These are phyloP conservation scores for Alfaro cultratus DNA, from an alignment of 2,797 vertebrate species.

Conservation along the genomic window DNA sequence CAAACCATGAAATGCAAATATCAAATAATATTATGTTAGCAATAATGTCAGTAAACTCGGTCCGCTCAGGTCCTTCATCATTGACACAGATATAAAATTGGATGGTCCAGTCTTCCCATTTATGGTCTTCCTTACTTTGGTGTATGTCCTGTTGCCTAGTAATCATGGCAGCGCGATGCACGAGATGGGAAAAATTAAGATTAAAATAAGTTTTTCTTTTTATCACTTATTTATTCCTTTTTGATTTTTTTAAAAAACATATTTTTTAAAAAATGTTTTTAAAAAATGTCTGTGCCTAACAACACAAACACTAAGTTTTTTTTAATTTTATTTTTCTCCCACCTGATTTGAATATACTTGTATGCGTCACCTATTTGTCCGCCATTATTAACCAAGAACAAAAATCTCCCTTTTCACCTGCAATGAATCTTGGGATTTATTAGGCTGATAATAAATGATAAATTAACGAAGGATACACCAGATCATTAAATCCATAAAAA, in stretches of 20 bases:
- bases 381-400: not conserved
- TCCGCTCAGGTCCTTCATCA: not conserved
- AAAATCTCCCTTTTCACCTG: not conserved
- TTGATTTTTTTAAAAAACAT: not conserved
- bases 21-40: not conserved
- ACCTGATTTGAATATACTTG: not conserved
- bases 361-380: not conserved
- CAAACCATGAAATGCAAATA: not conserved
- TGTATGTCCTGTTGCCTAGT: not conserved
- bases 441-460: not conserved
- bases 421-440: not conserved
- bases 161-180: not conserved
- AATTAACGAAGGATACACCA: not conserved
- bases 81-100: not conserved
- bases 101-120: not conserved
- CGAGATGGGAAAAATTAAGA: not conserved
- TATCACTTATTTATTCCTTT: not conserved
- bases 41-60: not conserved
- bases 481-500: not conserved
- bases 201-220: not conserved
- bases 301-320: not conserved
- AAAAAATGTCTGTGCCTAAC: not conserved
- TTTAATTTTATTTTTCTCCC: not conserved
- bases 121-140: not conserved
- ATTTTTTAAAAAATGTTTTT: not conserved